phyloP scores from a whole-genome alignment of 2,888 invertebrate species.

The Barypeithes pellucidus region DNA sequence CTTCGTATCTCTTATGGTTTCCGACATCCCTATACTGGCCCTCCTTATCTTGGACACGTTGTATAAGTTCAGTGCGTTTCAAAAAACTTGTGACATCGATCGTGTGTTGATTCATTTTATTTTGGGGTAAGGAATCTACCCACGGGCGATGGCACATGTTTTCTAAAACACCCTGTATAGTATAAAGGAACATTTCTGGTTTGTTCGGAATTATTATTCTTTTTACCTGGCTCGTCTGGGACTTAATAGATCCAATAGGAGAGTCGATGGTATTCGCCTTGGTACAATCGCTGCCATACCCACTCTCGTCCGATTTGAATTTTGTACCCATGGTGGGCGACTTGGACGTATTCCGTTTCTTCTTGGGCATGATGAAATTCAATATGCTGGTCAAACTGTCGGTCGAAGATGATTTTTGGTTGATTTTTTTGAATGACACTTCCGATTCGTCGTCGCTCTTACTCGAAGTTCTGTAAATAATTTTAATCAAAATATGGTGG shows the following conservation, averaged over 20 bases:
- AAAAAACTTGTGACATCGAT: too few relatives aligned
- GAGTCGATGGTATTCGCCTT: slow-evolving; percentile 73
- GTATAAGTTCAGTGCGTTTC: too few relatives aligned
- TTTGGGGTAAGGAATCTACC: too few relatives aligned
- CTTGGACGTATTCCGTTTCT: slow-evolving; percentile 62
- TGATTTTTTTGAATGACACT: slow-evolving; percentile 54
- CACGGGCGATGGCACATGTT: too few relatives aligned
- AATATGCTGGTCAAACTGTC: slow-evolving; percentile 65
- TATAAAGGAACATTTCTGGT: too few relatives aligned
- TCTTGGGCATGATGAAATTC: slow-evolving; percentile 64
- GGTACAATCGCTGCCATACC: slow-evolving; percentile 76
- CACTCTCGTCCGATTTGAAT: slow-evolving; percentile 73
- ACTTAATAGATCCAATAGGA: slow-evolving; percentile 70
- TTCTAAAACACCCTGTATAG: too few relatives aligned
- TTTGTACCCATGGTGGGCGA: slow-evolving; percentile 57
- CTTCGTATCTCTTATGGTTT: too few relatives aligned
- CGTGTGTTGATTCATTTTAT: too few relatives aligned
- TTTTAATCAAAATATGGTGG: too few relatives aligned
- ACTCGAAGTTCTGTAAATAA: slow-evolving; percentile 52
- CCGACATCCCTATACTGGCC: too few relatives aligned
- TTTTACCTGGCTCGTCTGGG: slow-evolving; percentile 56
- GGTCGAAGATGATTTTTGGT: slow-evolving; percentile 63
- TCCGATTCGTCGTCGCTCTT: slow-evolving; percentile 68
- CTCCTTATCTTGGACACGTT: too few relatives aligned
- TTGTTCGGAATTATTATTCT: too few relatives aligned